phyloP scores from a whole-genome alignment of 1,140 invertebrate species.

The Drosophila neocordata region DNA sequence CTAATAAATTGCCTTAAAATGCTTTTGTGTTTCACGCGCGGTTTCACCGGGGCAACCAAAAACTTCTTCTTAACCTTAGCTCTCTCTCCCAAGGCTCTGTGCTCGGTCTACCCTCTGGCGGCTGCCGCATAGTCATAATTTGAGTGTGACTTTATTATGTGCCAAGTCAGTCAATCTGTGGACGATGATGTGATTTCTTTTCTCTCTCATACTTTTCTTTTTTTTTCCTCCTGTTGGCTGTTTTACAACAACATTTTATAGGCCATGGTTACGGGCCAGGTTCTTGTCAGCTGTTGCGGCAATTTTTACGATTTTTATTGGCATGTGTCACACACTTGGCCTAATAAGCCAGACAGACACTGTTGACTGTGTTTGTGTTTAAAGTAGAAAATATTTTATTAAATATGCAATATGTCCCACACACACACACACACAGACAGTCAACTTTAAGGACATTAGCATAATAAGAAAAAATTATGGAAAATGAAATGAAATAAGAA shows the following conservation, averaged over 20 bases:
- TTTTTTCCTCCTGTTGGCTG: slow-evolving; percentile 2
- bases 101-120: slow-evolving; percentile 32
- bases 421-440: background rate
- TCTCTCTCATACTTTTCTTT: too few species aligned
- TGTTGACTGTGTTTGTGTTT: slow-evolving; percentile 2
- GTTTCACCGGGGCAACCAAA: slow-evolving; percentile 71
- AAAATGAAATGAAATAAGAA: background rate
- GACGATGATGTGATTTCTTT: slow-evolving; percentile 61
- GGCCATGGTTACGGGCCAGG: slow-evolving; percentile 7
- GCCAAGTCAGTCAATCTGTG: slow-evolving; percentile 77
- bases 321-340: slow-evolving; percentile 46
- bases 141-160: slow-evolving; percentile 78
- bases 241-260: slow-evolving; percentile 46
- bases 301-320: slow-evolving; percentile 62
- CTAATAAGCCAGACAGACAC: slow-evolving; percentile 25
- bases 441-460: slow-evolving; percentile 66
- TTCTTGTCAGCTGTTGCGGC: slow-evolving; percentile 36
- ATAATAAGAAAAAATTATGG: slow-evolving; percentile 52
- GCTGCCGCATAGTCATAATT: slow-evolving; percentile 71
- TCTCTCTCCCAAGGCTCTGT: background rate
- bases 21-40: slow-evolving; percentile 77
- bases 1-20: slow-evolving; percentile 77
- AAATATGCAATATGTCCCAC: slow-evolving; percentile 53
- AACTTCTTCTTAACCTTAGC: slow-evolving; percentile 4
- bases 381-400: slow-evolving; percentile 49